These are phyloP conservation scores for Pissodes strobi DNA, from an alignment of 1,140 invertebrate genomes.

Conservation along the genomic window DNA sequence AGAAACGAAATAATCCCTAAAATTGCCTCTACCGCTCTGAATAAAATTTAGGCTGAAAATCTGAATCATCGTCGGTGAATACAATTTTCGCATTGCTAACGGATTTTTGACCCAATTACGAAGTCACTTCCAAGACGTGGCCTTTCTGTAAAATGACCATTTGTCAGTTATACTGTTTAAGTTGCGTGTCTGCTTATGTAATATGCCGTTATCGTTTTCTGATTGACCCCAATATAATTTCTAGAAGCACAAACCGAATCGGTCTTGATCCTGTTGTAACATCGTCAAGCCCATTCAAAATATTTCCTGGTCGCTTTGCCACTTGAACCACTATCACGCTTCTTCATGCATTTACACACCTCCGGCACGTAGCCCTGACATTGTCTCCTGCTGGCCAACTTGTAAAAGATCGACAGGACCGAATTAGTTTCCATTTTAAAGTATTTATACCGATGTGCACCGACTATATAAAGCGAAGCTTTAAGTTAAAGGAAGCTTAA, in stretches of 20 bases:
- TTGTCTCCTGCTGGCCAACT: conserved; percentile 26
- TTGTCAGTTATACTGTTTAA: conserved; percentile 17
- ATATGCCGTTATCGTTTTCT: conserved; percentile 33
- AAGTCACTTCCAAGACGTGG: conserved; percentile 17
- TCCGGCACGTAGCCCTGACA: conserved; percentile 43
- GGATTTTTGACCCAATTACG: conserved; percentile 25
- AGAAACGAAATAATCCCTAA: too few relatives aligned
- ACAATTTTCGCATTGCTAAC: conserved; percentile 16
- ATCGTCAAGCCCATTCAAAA: conserved; percentile 35
- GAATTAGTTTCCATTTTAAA: background rate
- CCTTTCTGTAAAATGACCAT: conserved; percentile 28
- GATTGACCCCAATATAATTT: conserved; percentile 30
- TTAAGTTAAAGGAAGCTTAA: background rate
- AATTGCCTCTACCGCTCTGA: too few relatives aligned
- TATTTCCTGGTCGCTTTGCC: conserved; percentile 46
- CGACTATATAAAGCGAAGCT: too few relatives aligned
- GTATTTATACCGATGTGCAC: too few relatives aligned
- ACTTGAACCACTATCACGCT: conserved; percentile 49
- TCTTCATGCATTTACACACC: conserved; percentile 44
- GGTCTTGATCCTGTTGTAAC: conserved; percentile 21
- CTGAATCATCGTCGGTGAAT: conserved; percentile 14
- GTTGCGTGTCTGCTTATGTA: conserved; percentile 25
- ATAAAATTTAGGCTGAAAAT: background rate
- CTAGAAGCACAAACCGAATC: conserved; percentile 15
- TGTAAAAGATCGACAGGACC: conserved; percentile 1